Percentiles rank a stretch among this genome's conserved stretches.
These are phyloP conservation scores for Micrasema longulum DNA, from an alignment of 1,140 invertebrate genomes.

Conservation along the genomic window DNA sequence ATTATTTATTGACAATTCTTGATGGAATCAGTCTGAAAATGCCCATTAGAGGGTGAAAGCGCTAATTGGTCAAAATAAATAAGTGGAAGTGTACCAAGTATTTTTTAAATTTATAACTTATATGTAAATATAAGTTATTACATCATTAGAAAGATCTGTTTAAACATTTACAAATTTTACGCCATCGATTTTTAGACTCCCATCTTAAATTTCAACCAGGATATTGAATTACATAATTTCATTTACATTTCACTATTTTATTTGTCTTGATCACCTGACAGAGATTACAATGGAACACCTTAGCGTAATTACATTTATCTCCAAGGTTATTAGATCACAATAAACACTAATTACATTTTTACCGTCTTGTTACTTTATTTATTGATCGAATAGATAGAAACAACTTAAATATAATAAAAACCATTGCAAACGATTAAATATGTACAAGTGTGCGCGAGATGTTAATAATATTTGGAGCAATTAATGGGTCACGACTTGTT, in stretches of 20 bases:
- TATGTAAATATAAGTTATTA: too few relatives aligned
- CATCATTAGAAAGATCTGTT: too few relatives aligned
- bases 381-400: conserved; percentile 10
- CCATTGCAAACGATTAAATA: background rate
- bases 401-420: conserved; percentile 31
- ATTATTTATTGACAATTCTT: too few relatives aligned
- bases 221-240: conserved; percentile 1
- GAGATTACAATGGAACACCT: background rate
- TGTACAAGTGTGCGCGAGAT: conserved; percentile 50
- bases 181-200: too few relatives aligned
- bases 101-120: too few relatives aligned
- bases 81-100: too few relatives aligned
- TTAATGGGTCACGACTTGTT: conserved; percentile 50
- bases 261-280: background rate
- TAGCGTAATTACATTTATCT: conserved; percentile 3
- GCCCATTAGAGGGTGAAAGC: too few relatives aligned
- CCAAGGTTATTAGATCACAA: conserved; percentile 13
- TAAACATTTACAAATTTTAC: too few relatives aligned
- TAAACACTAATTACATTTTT: conserved; percentile 32
- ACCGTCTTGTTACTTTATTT: conserved; percentile 1
- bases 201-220: background rate
- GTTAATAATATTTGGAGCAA: conserved; percentile 53
- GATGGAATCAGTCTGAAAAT: too few relatives aligned
- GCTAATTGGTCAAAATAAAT: too few relatives aligned
- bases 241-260: conserved; percentile 1